phyloP scores from a whole-genome alignment of 2,888 invertebrate genomes.

The Deilephila porcellus region DNA sequence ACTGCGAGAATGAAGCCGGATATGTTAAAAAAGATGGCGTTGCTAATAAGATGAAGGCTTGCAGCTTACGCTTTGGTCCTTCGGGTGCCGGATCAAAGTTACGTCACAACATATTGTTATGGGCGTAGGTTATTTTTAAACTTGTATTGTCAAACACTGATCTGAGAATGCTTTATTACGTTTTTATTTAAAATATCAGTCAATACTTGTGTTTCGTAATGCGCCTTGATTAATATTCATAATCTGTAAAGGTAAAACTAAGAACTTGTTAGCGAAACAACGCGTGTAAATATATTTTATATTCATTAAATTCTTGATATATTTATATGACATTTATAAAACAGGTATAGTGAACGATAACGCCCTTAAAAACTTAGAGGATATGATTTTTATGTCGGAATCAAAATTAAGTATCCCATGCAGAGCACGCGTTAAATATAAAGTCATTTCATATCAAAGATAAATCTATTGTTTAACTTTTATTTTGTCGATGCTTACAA shows the following conservation, averaged over 20 bases:
- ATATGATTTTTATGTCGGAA: background rate
- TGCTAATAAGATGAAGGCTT: slow-evolving; percentile 29
- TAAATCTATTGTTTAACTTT: no score
- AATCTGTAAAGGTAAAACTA: background rate
- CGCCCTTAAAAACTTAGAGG: background rate
- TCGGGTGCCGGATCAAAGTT: background rate
- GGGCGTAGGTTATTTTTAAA: background rate
- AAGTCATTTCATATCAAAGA: no score
- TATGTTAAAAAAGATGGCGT: slow-evolving; percentile 41
- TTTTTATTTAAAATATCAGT: background rate
- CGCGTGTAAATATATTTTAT: background rate
- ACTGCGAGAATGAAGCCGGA: slow-evolving; percentile 27
- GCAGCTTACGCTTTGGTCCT: background rate
- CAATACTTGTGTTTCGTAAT: slow-evolving; percentile 1
- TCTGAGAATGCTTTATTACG: background rate
- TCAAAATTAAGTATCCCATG: background rate
- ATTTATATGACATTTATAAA: background rate
- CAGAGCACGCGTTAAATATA: background rate
- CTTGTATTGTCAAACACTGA: background rate
- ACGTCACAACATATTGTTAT: background rate
- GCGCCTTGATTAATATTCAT: slow-evolving; percentile 5
- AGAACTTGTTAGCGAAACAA: background rate
- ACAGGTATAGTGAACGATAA: background rate
- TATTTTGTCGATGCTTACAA: no score
- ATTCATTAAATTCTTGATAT: background rate